Conservation (phyloP, 2,113 vertebrate species). For the Ameiurus melas region DNA sequence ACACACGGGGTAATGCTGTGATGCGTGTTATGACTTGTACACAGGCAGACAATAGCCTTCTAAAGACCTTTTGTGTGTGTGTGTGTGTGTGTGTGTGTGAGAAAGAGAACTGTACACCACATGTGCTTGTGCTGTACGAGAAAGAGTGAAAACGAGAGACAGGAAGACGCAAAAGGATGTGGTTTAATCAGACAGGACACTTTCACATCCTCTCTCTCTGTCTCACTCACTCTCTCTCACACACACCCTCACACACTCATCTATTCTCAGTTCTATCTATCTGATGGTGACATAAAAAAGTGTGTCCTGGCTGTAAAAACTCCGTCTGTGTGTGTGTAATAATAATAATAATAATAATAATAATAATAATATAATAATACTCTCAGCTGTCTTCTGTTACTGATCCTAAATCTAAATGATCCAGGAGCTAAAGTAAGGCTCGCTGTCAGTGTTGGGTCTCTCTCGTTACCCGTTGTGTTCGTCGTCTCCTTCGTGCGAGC, state of each 20-base stretch:
- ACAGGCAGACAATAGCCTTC: background rate
- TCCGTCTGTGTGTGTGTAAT: background rate
- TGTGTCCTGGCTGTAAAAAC: background rate
- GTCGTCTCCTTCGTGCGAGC: slow-evolving; percentile 82
- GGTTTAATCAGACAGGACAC: background rate
- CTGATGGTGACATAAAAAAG: background rate
- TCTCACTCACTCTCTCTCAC: background rate
- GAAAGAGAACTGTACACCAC: background rate
- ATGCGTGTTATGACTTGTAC: background rate
- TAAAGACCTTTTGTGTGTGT: too few relatives aligned
- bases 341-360: background rate
- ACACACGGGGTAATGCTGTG: background rate
- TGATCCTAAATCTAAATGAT: background rate
- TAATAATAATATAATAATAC: background rate
- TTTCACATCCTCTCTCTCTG: slow-evolving; percentile 1
- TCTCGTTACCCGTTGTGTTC: slow-evolving; percentile 30
- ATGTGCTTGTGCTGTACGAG: background rate
- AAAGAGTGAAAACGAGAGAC: background rate
- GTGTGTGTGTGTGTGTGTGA: too few relatives aligned
- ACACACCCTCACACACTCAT: slow-evolving; percentile 10
- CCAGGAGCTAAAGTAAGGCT: background rate
- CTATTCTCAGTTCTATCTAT: background rate
- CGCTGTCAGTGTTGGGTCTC: too few relatives aligned
- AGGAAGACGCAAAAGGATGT: slow-evolving; percentile 19
- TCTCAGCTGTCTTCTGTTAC: background rate